A percentile compares a stretch with the other conserved stretches of the same genome.
phyloP scores from a whole-genome alignment of 2,113 vertebrate genomes.

The Ammodytes dubius region DNA sequence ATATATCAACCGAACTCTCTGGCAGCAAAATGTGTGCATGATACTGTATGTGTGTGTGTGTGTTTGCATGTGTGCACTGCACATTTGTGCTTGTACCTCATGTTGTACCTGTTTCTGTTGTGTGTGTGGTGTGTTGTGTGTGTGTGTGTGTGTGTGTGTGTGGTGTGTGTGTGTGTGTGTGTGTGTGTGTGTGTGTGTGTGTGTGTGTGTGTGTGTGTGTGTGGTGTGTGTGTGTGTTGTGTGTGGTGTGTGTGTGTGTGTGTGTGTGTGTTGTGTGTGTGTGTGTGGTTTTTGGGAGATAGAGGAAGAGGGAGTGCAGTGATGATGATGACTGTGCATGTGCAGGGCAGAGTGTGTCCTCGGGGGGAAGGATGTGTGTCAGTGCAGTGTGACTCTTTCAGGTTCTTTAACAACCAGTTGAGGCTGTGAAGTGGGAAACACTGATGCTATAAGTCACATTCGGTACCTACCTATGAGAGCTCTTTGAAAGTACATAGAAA shows the following conservation, averaged over 20 bases:
- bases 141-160: not conserved
- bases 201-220: not conserved
- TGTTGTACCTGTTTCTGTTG: not conserved
- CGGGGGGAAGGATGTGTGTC: slow-evolving; percentile 54
- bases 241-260: slow-evolving; percentile 1
- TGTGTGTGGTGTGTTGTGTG: not conserved
- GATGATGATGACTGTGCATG: slow-evolving; percentile 48
- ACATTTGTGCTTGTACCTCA: not conserved
- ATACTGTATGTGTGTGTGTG: not conserved
- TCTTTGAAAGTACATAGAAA: slow-evolving; percentile 24
- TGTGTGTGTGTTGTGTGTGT: not conserved
- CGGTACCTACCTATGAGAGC: slow-evolving; percentile 35
- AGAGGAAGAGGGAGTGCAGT: slow-evolving; percentile 10
- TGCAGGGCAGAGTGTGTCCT: slow-evolving; percentile 39
- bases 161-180: not conserved
- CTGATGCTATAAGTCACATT: slow-evolving; percentile 68
- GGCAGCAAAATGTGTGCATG: not conserved
- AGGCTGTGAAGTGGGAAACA: slow-evolving; percentile 55
- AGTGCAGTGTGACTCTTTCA: slow-evolving; percentile 56
- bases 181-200: not conserved
- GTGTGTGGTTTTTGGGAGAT: too few relatives aligned
- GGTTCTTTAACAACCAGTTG: slow-evolving; percentile 62
- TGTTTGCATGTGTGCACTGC: not conserved
- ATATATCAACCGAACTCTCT: not conserved
- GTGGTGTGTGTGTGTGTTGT: not conserved